These are phyloP conservation scores for Teleiodes luculella DNA, from an alignment of 2,888 invertebrate genomes.

Conservation along the genomic window DNA sequence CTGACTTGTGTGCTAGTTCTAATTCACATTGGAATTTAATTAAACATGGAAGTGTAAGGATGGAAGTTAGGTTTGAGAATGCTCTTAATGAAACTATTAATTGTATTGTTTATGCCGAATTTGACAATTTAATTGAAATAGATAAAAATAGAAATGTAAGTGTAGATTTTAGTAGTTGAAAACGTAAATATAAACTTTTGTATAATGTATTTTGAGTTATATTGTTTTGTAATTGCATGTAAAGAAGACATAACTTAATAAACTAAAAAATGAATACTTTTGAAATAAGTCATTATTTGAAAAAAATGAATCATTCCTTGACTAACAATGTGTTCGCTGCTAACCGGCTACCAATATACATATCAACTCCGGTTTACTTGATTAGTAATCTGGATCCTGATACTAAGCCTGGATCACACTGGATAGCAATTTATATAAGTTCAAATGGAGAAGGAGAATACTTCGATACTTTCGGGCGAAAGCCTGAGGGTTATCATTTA, in stretches of 20 bases:
- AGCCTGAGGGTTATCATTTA: too few relatives aligned
- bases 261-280: constrained; percentile 13
- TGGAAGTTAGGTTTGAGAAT: constrained; percentile 27
- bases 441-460: too few relatives aligned
- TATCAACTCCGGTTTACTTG: background rate
- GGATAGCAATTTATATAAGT: constrained; percentile 25
- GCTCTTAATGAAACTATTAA: constrained; percentile 26
- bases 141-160: constrained; percentile 19
- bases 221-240: background rate
- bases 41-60: constrained; percentile 25
- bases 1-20: constrained; percentile 25
- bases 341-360: constrained; percentile 12
- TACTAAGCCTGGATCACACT: constrained; percentile 27
- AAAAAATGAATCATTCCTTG: background rate
- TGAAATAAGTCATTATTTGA: constrained; percentile 9
- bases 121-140: constrained; percentile 28
- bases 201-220: background rate
- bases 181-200: background rate
- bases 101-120: constrained; percentile 28
- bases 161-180: constrained; percentile 19
- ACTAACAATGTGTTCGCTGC: constrained; percentile 18
- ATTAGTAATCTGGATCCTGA: constrained; percentile 25
- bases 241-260: background rate
- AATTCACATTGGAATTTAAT: constrained; percentile 27
- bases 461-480: too few relatives aligned